Evolutionary conservation across 1,140 invertebrate species (phyloP), one percentile per base, ranked within the genome.

Genomic region (Nasonia vitripennis): DNA sequence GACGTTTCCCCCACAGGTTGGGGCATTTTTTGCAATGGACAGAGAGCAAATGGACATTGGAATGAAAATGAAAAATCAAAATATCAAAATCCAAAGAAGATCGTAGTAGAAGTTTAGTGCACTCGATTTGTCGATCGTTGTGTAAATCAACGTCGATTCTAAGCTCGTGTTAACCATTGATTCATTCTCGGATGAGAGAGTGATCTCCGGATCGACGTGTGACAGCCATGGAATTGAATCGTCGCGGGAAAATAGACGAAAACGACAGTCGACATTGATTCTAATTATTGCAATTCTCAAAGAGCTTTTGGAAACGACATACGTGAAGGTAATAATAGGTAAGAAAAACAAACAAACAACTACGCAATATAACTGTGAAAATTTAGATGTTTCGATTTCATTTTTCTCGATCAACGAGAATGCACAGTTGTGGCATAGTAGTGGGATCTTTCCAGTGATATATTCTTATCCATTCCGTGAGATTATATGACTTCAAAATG

Each of bases 121-220:
- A 51, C 4, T 51, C 14, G 14, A 51, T 14, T 17, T 51, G 2
- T 45, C 51, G 17, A 55, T 88, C 87, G 84, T 86, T 81, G 88
- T 88, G 91, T 91, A 91, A 91, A 91, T 92, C 91, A 92, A 91
- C 88, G 90, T 91, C 89, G 87, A 91, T 90, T 90, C 90, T 88
- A 91, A 91, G 88, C 87, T 89, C 87, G 86, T 86, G 86, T 83
- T 88, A 90, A 88, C 88, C 89, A 91, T 91, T 91, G 90, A 91
- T 92, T 91, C 90, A 91, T 91, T 89, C 90, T 89, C 87, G 89
- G 83, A 74, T 55, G 48, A 34, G 37, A 75, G 71, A 70, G 73
- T 34, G 45, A 68, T 45, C 41, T 45, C 41, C 1, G 9, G 10
- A 45, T 9, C n/a, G 73, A 55, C 17, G 75, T 12, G 41, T 2